Percentiles rank a stretch among this genome's conserved stretches.
Conservation (phyloP, 2,797 vertebrate species). For the Antennarius maculatus region DNA sequence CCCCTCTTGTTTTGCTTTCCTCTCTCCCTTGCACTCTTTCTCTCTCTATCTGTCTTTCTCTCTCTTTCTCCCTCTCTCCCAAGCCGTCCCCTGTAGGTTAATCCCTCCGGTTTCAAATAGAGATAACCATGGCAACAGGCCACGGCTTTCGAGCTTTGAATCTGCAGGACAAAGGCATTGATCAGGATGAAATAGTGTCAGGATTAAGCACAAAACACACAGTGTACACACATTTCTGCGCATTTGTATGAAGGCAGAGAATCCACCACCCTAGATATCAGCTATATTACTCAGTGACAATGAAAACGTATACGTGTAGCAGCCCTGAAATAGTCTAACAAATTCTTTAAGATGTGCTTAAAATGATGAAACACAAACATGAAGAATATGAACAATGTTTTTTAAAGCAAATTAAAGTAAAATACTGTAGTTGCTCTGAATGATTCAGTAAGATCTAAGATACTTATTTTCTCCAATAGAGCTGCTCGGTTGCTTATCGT, state of each 20-base stretch:
- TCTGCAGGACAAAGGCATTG: constrained; percentile 75
- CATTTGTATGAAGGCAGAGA: constrained; percentile 15
- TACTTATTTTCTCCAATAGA: constrained; percentile 14
- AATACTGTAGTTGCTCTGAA: background rate
- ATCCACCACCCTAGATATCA: constrained; percentile 29
- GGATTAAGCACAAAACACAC: constrained; percentile 58
- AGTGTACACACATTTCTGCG: constrained; percentile 21
- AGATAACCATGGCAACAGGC: constrained; percentile 84
- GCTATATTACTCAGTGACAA: constrained; percentile 39
- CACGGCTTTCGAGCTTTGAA: constrained; percentile 66
- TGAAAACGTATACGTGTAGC: constrained; percentile 25
- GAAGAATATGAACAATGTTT: background rate
- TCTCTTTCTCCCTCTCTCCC: constrained; percentile 20
- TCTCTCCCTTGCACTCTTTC: constrained; percentile 18
- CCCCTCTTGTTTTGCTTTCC: constrained; percentile 34
- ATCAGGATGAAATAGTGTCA: constrained; percentile 78
- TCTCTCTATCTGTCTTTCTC: background rate
- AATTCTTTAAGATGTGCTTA: constrained; percentile 21
- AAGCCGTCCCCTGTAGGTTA: constrained; percentile 73
- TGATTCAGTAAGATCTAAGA: constrained; percentile 19
- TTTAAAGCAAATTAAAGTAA: constrained; percentile 18
- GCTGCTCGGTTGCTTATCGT: constrained; percentile 20
- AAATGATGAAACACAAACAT: constrained; percentile 9
- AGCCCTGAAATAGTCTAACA: constrained; percentile 31
- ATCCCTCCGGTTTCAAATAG: constrained; percentile 78